Evolutionary conservation across 1,140 invertebrate species (phyloP), one percentile per base, ranked within the genome.

Genomic region (Atopsyche davidsoni): DNA sequence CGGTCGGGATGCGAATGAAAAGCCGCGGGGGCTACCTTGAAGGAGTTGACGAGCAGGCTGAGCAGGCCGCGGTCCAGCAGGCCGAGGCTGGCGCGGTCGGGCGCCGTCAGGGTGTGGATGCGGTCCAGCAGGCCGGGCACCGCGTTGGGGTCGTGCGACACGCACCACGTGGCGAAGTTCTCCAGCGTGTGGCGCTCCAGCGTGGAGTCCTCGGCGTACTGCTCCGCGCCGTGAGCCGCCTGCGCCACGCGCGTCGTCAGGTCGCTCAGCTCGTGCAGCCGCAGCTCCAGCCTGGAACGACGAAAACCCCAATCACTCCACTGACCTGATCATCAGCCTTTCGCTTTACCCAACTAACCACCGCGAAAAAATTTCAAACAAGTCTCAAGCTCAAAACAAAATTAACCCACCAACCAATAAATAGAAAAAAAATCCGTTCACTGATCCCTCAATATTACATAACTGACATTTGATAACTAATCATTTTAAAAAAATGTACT

Each of bases 121-220:
- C 77, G 71, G 57, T 84, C 79, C 36, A 88, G 62, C n/a, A 86
- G 57, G 46, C 77, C 76, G 13, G 78, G 74, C 19, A 87, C 64
- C 1, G 81, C 81, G 22, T 76, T 69, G 0, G 76, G 62, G 51
- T 76, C 76, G 32, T 82, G 79, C 0, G 81, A 80, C 1, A 86
- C 78, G 4, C 79, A 80, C 61, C 72, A 77, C 31, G 69, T 67
- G 0, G 85, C 83, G 55, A 87, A 87, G 55, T 81, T 77, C 57
- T 82, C 66, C 19, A 87, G 58, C 0, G 86, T 89, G 32, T 68
- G 70, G 24, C 64, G 63, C 60, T 87, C 84, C 24, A 79, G 69
- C 22, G 75, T 65, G 25, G 69, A 70, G 10, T 72, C 31, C 11
- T 45, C 47, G 19, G 43, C 24, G 59, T 83, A 85, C 17, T 70